Conservation (phyloP, 2,113 vertebrate species). For the Ophthalmolycus amberensis region DNA sequence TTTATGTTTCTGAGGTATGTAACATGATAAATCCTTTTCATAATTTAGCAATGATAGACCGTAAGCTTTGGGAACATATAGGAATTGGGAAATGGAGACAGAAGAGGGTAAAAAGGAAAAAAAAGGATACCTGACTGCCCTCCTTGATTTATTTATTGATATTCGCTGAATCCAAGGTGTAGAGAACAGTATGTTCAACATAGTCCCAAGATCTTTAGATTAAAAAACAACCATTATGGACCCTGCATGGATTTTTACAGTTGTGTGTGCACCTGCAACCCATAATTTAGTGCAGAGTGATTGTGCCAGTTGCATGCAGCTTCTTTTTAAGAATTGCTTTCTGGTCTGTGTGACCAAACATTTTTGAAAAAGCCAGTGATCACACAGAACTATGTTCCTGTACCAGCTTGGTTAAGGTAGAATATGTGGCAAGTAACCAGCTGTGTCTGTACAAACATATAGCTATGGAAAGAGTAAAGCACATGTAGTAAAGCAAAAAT, state of each 20-base stretch:
- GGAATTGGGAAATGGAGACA: neutral
- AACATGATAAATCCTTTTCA: neutral
- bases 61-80: too few species aligned
- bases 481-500: neutral
- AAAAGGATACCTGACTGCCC: neutral
- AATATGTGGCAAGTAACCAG: too few species aligned
- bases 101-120: too few species aligned
- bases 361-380: neutral
- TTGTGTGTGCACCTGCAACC: neutral
- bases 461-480: neutral
- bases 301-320: neutral
- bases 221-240: neutral
- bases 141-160: neutral
- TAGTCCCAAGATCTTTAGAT: neutral
- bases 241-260: neutral
- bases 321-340: neutral
- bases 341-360: neutral
- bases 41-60: too few species aligned
- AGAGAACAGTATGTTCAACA: neutral
- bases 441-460: neutral
- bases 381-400: neutral
- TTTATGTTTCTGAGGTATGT: neutral
- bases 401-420: too few species aligned
- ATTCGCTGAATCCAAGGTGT: neutral
- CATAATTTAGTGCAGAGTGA: neutral